A percentile compares a stretch with the other conserved stretches of the same genome.
phyloP scores from a whole-genome alignment of 1,140 invertebrate species.

The Drosophila funebris region DNA sequence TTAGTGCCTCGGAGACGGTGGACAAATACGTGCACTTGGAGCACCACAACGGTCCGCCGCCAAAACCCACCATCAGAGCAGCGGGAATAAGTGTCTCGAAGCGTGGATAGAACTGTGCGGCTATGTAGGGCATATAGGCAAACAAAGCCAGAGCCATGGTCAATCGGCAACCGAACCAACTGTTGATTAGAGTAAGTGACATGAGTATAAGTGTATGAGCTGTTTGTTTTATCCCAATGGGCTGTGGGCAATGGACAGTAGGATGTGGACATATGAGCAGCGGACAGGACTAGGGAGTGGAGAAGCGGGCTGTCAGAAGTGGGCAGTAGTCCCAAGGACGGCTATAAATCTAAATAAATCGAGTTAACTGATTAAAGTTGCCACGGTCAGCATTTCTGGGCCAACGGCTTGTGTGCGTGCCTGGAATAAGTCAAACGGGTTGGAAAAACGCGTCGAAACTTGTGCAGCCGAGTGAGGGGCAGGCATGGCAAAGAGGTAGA shows the following conservation, averaged over 20 bases:
- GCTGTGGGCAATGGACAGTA: background rate
- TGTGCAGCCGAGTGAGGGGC: background rate
- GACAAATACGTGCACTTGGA: constrained; percentile 98
- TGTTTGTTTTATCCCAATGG: constrained; percentile 50
- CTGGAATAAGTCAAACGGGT: constrained; percentile 66
- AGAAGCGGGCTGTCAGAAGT: background rate
- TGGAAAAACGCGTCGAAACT: constrained; percentile 38
- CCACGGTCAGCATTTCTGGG: constrained; percentile 53
- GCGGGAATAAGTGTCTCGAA: constrained; percentile 94
- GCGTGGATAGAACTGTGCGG: constrained; percentile 94
- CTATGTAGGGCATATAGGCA: constrained; percentile 96
- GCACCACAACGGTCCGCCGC: constrained; percentile 96
- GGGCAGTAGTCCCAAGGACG: constrained; percentile 17
- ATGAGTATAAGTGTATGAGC: constrained; percentile 35
- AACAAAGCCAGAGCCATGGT: constrained; percentile 93
- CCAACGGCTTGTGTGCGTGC: constrained; percentile 50
- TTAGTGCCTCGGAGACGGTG: constrained; percentile 93
- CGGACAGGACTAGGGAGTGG: background rate
- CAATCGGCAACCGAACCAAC: constrained; percentile 93
- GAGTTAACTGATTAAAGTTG: constrained; percentile 80
- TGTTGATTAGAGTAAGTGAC: constrained; percentile 81
- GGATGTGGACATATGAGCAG: background rate
- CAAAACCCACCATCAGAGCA: constrained; percentile 92
- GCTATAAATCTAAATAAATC: constrained; percentile 78
- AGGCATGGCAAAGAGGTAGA: background rate